Evolutionary conservation across 2,113 vertebrate genomes (phyloP).

Genomic region (Callocephalon fimbriatum): DNA sequence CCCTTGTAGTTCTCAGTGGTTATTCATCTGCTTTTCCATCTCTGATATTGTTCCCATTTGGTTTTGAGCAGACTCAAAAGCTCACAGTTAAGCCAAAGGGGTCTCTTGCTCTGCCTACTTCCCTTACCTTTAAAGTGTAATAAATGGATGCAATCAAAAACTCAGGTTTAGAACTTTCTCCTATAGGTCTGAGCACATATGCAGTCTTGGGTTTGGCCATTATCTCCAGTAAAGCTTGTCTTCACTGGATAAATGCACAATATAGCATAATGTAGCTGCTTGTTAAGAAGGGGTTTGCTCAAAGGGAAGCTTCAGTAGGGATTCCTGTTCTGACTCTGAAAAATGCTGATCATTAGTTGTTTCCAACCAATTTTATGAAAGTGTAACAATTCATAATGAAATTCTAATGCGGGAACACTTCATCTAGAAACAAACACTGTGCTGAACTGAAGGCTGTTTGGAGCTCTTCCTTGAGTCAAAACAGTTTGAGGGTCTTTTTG

Average conservation of each 20-base stretch:
- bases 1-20: not conserved
- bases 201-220: not conserved
- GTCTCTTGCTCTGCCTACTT: not conserved
- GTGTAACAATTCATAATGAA: not conserved
- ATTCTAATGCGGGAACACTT: not conserved
- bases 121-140: not conserved
- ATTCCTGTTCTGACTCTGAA: not conserved
- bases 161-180: not conserved
- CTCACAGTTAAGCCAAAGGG: not conserved
- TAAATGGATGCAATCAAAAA: not conserved
- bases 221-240: not conserved
- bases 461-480: not conserved
- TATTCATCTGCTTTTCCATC: not conserved
- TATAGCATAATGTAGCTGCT: rapidly evolving
- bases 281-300: not conserved
- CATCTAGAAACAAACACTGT: not conserved
- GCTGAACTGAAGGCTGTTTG: not conserved
- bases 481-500: not conserved
- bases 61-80: not conserved
- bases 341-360: not conserved
- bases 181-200: not conserved
- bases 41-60: not conserved
- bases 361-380: not conserved
- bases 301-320: not conserved
- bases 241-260: not conserved